Evolutionary conservation across 2,797 vertebrate species (phyloP).

Genomic region (Hippocampus kuda): DNA sequence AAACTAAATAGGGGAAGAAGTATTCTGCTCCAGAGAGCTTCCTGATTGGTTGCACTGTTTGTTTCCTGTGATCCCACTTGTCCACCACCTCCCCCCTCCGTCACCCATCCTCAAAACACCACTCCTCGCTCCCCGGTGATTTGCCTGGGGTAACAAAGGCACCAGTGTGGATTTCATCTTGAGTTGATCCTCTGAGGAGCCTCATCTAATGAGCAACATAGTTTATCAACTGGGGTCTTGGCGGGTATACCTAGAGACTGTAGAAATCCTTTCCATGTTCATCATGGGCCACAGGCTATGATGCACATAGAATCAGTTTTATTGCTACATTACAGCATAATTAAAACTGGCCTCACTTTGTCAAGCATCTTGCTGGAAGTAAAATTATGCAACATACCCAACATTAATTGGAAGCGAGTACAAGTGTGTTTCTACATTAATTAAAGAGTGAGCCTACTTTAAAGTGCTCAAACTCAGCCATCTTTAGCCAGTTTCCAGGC

Average conservation of each 20-base stretch:
- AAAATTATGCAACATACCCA: constrained; percentile 22
- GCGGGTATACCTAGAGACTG: constrained; percentile 46
- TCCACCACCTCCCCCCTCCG: constrained; percentile 12
- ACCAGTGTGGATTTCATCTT: constrained; percentile 39
- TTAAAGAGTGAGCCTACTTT: background rate
- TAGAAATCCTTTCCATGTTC: constrained; percentile 13
- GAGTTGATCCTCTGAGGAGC: constrained; percentile 38
- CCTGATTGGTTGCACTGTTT: constrained; percentile 49
- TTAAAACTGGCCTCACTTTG: constrained; percentile 28
- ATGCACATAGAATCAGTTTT: constrained; percentile 27
- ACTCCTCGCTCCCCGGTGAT: constrained; percentile 34
- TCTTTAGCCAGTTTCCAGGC: background rate
- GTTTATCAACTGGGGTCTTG: constrained; percentile 39
- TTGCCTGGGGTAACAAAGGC: constrained; percentile 43
- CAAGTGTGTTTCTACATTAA: background rate
- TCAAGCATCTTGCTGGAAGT: constrained; percentile 24
- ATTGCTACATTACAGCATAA: constrained; percentile 23
- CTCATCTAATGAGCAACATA: constrained; percentile 52
- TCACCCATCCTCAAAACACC: background rate
- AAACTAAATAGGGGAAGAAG: constrained; percentile 24
- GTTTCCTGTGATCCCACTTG: constrained; percentile 47
- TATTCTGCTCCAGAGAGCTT: constrained; percentile 27
- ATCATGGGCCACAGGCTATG: constrained; percentile 23
- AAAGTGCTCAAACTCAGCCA: background rate
- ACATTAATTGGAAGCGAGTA: constrained; percentile 13